These are phyloP conservation scores for Andrena cerasifolii DNA, from an alignment of 1,140 invertebrate genomes.

Conservation along the genomic window DNA sequence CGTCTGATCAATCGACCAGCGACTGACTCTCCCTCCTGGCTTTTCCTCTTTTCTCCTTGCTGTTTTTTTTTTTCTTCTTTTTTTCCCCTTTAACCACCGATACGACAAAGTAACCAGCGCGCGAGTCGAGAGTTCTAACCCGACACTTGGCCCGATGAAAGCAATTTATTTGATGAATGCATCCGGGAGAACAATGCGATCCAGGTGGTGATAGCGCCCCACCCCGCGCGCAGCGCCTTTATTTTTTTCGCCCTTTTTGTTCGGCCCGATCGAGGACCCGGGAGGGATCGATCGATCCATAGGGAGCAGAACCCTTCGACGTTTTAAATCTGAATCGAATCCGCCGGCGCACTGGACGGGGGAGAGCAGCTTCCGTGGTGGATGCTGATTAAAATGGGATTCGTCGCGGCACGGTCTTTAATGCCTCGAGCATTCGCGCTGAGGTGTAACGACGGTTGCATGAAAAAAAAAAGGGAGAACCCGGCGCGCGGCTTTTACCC, in stretches of 20 bases:
- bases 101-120: slow-evolving; percentile 45
- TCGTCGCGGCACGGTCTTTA: neutral
- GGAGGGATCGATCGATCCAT: slow-evolving; percentile 19
- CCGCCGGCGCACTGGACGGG: neutral
- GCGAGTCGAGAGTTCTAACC: slow-evolving; percentile 49
- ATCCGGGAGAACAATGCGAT: slow-evolving; percentile 54
- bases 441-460: neutral
- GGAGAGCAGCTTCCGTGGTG: neutral
- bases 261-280: slow-evolving; percentile 3
- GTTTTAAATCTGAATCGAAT: slow-evolving; percentile 27
- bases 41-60: neutral
- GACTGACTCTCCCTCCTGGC: slow-evolving; percentile 2
- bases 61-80: neutral
- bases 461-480: neutral
- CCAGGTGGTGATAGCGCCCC: slow-evolving; percentile 52
- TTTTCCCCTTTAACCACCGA: neutral
- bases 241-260: slow-evolving; percentile 38
- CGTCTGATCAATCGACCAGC: too few species aligned
- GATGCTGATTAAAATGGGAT: slow-evolving; percentile 1
- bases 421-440: neutral
- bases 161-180: slow-evolving; percentile 55
- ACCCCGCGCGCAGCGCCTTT: slow-evolving; percentile 21
- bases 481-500: neutral
- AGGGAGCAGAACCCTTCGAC: neutral
- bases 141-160: slow-evolving; percentile 50